Evolutionary conservation across 2,797 vertebrate genomes (phyloP).

Genomic region (Tauraco hartlaubi): DNA sequence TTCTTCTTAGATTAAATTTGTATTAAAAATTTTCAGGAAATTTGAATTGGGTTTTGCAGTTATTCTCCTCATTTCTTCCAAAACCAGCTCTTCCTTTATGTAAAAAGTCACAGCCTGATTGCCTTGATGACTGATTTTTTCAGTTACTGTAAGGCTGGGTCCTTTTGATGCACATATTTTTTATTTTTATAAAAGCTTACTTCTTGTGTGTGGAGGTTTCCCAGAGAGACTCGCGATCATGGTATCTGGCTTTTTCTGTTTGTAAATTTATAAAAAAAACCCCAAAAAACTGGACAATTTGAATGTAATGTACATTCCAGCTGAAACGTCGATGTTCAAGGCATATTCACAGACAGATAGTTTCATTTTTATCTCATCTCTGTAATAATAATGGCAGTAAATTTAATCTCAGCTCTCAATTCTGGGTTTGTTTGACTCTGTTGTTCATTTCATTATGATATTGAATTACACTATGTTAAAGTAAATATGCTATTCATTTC

Average conservation of each 20-base stretch:
- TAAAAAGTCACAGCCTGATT: not conserved
- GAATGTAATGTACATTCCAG: not conserved
- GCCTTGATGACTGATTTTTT: not conserved
- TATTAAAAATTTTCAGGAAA: not conserved
- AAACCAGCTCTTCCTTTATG: not conserved
- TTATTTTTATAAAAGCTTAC: not conserved
- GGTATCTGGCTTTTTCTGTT: not conserved
- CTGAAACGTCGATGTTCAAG: not conserved
- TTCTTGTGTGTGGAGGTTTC: not conserved
- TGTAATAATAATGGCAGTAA: constrained; percentile 13
- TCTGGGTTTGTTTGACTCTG: constrained; percentile 23
- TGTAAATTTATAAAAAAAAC: not conserved
- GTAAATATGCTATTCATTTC: constrained; percentile 63
- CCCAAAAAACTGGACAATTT: not conserved
- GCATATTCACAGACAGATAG: not conserved
- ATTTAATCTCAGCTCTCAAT: constrained; percentile 41
- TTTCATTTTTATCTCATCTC: constrained; percentile 38
- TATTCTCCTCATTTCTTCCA: not conserved
- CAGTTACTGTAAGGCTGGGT: not conserved
- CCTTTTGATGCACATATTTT: not conserved
- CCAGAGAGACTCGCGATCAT: not conserved
- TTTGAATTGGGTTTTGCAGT: not conserved
- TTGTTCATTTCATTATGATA: constrained; percentile 56
- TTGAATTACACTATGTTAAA: constrained; percentile 29
- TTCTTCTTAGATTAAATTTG: not conserved